Evolutionary conservation across 2,113 vertebrate species (phyloP), one percentile per base, ranked within the genome.

Genomic region (Pedionomus torquatus): DNA sequence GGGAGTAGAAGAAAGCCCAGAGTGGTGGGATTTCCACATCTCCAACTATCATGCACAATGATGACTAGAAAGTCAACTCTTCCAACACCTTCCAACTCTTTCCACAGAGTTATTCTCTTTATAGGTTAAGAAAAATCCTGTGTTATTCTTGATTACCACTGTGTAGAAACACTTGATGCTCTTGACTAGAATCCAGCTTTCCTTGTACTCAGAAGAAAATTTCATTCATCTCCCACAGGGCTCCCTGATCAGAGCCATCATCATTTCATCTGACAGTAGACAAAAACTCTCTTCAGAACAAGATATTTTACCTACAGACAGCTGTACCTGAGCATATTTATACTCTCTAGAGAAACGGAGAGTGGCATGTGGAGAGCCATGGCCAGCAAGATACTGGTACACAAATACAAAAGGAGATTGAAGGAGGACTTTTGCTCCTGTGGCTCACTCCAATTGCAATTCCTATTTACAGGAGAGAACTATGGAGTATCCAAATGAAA

Each of bases 181-280:
- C 28, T 43, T 75, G 46, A 77, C 43, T 52, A 43, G 24, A 28
- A 15, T 23, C 35, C 31, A 19, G 24, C 37, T n/a, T 58, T 81
- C 64, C 64, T 65, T 2, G 0, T 46, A 46, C 24, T 60, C 2
- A 17, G 17, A 71, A 66, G 20, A 93, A 89, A 83, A 71, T 41
- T 24, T 54, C 9, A 20, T 77, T 72, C 66, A 14, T 46, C 51
- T 92, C 77, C 69, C 76, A 90, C 55, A 95, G 39, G 41, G 28
- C 55, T 83, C 91, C 54, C 61, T 79, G 66, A 89, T 74, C 79
- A 74, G 41, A 71, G 41, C 23, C 72, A 89, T 88, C 90, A 78
- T 41, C 3, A 86, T 82, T 55, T 90, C 51, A 86, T 52, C 54
- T 88, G 97, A 94, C 64, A 94, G 60, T 49, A 88, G 61, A 93